phyloP scores from a whole-genome alignment of 2,113 vertebrate species.

The Chitala chitala region DNA sequence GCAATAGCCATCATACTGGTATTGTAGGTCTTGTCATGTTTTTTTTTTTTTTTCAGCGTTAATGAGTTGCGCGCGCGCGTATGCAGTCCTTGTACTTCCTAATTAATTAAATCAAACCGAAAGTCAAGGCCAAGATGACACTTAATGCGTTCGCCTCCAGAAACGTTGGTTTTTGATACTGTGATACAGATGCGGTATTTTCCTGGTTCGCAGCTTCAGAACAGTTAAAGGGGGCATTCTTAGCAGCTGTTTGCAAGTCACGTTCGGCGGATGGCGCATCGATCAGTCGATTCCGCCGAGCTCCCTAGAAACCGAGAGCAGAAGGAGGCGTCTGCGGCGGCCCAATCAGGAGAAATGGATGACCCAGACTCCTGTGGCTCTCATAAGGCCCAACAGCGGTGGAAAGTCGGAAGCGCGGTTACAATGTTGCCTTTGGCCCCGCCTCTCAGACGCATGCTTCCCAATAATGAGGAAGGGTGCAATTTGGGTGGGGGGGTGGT shows the following conservation, averaged over 20 bases:
- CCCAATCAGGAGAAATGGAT: slow-evolving; percentile 17
- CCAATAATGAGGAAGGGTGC: slow-evolving; percentile 4
- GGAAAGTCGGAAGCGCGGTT: background rate
- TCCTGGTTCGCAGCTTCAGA: background rate
- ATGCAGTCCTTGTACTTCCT: background rate
- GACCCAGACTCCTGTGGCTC: background rate
- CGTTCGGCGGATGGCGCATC: background rate
- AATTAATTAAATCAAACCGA: slow-evolving; percentile 8
- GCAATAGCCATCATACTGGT: background rate
- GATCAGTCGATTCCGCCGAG: slow-evolving; percentile 9
- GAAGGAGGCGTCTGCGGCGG: slow-evolving; percentile 8
- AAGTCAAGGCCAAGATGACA: background rate
- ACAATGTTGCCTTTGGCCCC: slow-evolving; percentile 11
- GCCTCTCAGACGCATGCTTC: background rate
- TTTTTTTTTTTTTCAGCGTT: too few species aligned
- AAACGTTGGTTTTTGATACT: slow-evolving; percentile 7
- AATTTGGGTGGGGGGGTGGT: background rate
- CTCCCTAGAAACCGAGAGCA: background rate
- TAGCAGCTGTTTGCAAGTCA: background rate
- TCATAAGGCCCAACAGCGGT: background rate
- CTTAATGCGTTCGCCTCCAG: background rate
- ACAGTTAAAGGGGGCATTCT: background rate
- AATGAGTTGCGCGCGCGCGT: too few species aligned
- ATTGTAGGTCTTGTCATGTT: background rate
- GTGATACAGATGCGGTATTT: slow-evolving; percentile 7